Evolutionary conservation across 2,113 vertebrate species (phyloP).

Genomic region (Galbula dea): DNA sequence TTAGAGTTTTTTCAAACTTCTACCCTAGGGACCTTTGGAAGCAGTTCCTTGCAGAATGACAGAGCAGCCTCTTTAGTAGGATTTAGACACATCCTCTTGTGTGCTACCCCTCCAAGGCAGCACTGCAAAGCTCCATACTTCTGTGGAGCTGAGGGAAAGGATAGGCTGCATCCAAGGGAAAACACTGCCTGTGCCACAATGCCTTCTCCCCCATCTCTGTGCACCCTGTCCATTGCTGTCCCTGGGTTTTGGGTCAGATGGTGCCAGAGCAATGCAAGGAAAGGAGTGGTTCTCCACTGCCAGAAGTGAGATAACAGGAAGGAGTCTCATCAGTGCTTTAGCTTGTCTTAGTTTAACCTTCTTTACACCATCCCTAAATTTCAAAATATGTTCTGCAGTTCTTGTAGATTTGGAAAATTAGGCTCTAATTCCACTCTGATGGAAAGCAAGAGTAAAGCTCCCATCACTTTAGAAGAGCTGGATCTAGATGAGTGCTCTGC

Average conservation of each 20-base stretch:
- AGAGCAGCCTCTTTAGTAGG: neutral
- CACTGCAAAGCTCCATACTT: neutral
- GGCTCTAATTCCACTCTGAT: neutral
- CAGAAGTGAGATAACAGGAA: neutral
- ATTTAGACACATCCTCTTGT: neutral
- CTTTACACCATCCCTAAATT: neutral
- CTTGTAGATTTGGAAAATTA: neutral
- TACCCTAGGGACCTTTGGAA: neutral
- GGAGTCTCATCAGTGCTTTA: neutral
- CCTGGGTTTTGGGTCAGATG: neutral
- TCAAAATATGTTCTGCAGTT: neutral
- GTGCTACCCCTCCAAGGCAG: neutral
- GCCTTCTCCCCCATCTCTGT: neutral
- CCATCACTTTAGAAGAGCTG: neutral
- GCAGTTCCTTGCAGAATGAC: neutral
- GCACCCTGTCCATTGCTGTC: neutral
- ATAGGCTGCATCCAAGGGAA: neutral
- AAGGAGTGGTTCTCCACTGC: neutral
- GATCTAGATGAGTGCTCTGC: neutral
- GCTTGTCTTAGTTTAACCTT: neutral
- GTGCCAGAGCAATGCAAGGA: neutral
- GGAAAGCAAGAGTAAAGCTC: neutral
- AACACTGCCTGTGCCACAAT: neutral
- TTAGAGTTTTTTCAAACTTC: neutral
- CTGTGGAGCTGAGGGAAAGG: neutral